phyloP scores from a whole-genome alignment of 2,113 vertebrate genomes.

The Ptychochromis oligacanthus region DNA sequence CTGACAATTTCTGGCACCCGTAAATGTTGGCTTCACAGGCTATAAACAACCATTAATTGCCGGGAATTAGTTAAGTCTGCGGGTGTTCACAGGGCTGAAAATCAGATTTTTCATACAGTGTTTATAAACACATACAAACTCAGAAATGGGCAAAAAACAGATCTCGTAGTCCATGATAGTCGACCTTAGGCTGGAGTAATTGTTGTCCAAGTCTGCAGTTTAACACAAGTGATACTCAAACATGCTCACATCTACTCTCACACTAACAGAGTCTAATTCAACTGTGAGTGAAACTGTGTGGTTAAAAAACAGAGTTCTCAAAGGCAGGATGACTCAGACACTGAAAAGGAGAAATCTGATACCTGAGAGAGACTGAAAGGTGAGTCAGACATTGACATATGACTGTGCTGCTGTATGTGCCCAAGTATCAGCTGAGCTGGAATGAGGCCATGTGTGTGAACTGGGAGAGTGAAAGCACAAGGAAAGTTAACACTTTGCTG shows the following conservation, averaged over 20 bases:
- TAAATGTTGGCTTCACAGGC: neutral
- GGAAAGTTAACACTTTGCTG: slow-evolving; percentile 33
- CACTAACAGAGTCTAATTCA: slow-evolving; percentile 18
- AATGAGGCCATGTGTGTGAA: neutral
- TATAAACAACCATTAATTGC: too few relatives aligned
- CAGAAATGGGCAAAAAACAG: neutral
- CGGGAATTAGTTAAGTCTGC: too few relatives aligned
- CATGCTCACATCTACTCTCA: neutral
- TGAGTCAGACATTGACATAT: slow-evolving; percentile 52
- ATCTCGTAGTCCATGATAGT: neutral
- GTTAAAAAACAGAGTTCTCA: slow-evolving; percentile 9
- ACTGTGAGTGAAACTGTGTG: slow-evolving; percentile 35
- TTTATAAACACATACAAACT: neutral
- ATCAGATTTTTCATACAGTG: neutral
- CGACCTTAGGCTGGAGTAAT: neutral
- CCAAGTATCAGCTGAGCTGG: slow-evolving; percentile 48
- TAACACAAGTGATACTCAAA: slow-evolving; percentile 10
- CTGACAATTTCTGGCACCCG: neutral
- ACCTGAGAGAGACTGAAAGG: slow-evolving; percentile 15
- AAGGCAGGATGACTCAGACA: slow-evolving; percentile 34
- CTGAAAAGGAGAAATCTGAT: slow-evolving; percentile 36
- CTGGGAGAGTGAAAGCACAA: neutral
- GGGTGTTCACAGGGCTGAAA: neutral
- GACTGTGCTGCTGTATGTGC: slow-evolving; percentile 28
- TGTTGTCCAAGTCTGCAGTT: neutral